Percentiles rank a stretch among this genome's conserved stretches.
Conservation (phyloP, 2,113 vertebrate species). For the Hippocampus guttulatus region DNA sequence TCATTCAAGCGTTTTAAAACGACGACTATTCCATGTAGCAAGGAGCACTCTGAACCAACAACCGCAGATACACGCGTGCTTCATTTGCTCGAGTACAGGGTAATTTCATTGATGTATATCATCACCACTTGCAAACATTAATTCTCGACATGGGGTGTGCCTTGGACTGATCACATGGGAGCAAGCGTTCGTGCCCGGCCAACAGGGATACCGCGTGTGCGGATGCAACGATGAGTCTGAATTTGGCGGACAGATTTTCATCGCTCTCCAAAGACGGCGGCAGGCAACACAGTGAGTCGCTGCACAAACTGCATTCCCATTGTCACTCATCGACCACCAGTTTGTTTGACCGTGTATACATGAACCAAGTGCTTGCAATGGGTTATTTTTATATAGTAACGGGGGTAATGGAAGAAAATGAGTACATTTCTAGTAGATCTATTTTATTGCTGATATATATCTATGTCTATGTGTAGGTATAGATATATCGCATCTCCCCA, state of each 20-base stretch:
- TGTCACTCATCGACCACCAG: slow-evolving; percentile 30
- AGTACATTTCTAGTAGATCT: slow-evolving; percentile 66
- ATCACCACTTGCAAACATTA: slow-evolving; percentile 39
- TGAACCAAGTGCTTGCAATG: slow-evolving; percentile 47
- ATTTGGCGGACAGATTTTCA: slow-evolving; percentile 44
- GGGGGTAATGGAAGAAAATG: slow-evolving; percentile 44
- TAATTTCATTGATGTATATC: slow-evolving; percentile 26
- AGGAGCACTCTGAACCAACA: slow-evolving; percentile 46
- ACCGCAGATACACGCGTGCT: slow-evolving; percentile 28
- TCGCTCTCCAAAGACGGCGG: slow-evolving; percentile 49
- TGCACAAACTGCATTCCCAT: slow-evolving; percentile 36
- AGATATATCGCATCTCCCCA: slow-evolving; percentile 47
- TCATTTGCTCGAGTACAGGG: slow-evolving; percentile 33
- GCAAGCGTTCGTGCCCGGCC: slow-evolving; percentile 17
- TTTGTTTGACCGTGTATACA: slow-evolving; percentile 44
- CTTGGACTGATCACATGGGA: slow-evolving; percentile 7
- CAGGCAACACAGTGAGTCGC: slow-evolving; percentile 24
- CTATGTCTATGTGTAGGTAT: slow-evolving; percentile 9
- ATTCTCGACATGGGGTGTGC: slow-evolving; percentile 29
- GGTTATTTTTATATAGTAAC: slow-evolving; percentile 68
- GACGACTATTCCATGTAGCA: slow-evolving; percentile 66
- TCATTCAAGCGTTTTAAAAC: slow-evolving; percentile 62
- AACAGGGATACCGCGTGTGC: slow-evolving; percentile 7
- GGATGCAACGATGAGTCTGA: slow-evolving; percentile 25
- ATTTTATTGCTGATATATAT: slow-evolving; percentile 63